phyloP scores from a whole-genome alignment of 2,888 invertebrate species.

The Liodrosophila aerea region DNA sequence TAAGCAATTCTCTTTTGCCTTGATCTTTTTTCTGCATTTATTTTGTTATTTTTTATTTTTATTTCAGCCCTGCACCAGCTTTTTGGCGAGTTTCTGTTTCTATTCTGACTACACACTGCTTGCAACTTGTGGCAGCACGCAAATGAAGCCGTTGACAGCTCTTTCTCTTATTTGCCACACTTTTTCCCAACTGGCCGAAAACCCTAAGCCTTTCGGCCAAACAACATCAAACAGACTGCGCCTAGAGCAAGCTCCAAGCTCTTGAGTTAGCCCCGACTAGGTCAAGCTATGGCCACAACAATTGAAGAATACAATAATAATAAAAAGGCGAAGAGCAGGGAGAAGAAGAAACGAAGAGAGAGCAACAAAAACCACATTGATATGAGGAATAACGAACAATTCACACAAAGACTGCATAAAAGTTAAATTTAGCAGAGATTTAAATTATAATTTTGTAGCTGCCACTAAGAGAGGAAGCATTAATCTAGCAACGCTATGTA shows the following conservation, averaged over 20 bases:
- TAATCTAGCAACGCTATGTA: too few relatives aligned
- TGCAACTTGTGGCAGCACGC: slow-evolving; percentile 43
- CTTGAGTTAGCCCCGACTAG: too few relatives aligned
- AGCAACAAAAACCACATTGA: too few relatives aligned
- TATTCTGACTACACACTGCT: slow-evolving; percentile 31
- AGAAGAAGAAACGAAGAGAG: too few relatives aligned
- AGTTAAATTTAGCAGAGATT: too few relatives aligned
- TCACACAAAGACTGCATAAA: too few relatives aligned
- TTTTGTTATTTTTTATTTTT: slow-evolving; percentile 46
- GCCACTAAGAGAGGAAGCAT: too few relatives aligned
- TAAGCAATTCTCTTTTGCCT: slow-evolving; percentile 29
- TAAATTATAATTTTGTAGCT: too few relatives aligned
- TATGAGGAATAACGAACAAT: too few relatives aligned
- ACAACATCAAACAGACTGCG: neutral
- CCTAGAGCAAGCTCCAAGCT: neutral
- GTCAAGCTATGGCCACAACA: too few relatives aligned
- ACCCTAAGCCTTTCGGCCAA: neutral
- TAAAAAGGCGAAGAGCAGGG: too few relatives aligned
- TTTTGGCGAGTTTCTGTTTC: slow-evolving; percentile 35
- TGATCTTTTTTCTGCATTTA: slow-evolving; percentile 20
- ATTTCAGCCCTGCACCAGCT: slow-evolving; percentile 36
- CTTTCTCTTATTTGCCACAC: slow-evolving; percentile 14
- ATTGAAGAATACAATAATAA: too few relatives aligned
- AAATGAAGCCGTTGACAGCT: slow-evolving; percentile 64
- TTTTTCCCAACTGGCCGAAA: slow-evolving; percentile 30